Evolutionary conservation across 2,797 vertebrate genomes (phyloP).

Genomic region (Pitangus sulphuratus): DNA sequence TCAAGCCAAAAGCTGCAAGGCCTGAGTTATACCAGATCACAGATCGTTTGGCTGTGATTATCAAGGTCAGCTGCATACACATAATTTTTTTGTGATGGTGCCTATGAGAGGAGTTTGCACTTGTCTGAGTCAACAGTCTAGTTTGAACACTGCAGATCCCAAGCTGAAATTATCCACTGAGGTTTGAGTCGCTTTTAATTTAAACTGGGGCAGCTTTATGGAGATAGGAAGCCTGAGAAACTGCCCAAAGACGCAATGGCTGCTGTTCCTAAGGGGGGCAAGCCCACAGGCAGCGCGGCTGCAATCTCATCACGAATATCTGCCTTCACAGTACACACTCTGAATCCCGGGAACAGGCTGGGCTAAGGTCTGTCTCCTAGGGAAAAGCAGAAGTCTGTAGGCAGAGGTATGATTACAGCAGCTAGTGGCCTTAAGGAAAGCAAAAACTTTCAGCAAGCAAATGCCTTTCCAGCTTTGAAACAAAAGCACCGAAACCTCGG

Average conservation of each 20-base stretch:
- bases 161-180: not conserved
- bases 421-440: not conserved
- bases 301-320: accelerated
- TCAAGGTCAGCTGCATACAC: not conserved
- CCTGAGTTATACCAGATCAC: not conserved
- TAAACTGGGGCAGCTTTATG: not conserved
- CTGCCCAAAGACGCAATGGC: not conserved
- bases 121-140: not conserved
- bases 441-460: not conserved
- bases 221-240: not conserved
- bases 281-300: not conserved
- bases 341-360: accelerated
- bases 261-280: not conserved
- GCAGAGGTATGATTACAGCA: not conserved
- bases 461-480: not conserved
- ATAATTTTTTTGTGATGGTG: not conserved
- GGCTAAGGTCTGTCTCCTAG: accelerated
- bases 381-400: not conserved
- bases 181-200: not conserved
- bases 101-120: not conserved
- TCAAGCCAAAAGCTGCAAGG: not conserved
- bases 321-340: accelerated
- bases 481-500: not conserved
- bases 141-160: not conserved
- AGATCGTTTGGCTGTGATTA: not conserved